Evolutionary conservation across 2,113 vertebrate genomes (phyloP), one percentile per base, ranked within the genome.

Genomic region (Strigops habroptila): DNA sequence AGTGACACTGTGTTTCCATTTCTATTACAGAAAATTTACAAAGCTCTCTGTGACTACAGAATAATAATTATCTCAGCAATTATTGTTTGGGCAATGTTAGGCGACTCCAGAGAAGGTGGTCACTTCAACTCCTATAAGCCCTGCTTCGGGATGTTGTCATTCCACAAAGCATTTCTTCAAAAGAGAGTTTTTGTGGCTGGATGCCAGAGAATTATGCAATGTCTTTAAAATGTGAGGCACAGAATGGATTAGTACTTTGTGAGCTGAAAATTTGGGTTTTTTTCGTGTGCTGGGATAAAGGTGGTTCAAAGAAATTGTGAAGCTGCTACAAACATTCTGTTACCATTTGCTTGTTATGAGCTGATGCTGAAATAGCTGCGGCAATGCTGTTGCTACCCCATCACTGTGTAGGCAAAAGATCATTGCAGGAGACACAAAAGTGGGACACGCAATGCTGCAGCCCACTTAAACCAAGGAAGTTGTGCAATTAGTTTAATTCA

Each of bases 401-500:
- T 48, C 55, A 14, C 41, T n/a, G 65, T 64, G 76, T 83, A 75
- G 86, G 96, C 88, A 96, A 93, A 82, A 76, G 65, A 83, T 86
- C 71, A 25, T 35, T 44, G 52, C 73, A 71, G 64, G 69, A 93
- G 90, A 46, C 43, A 73, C 0, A 0, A 82, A 95, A 95, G 78
- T 92, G 79, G 94, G 94, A 82, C 94, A 95, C 57, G 48, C 0
- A 0, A n/a, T 73, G 63, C 82, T 92, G 80, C 82, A 96, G 80
- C 88, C 82, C 76, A 83, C 73, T 95, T 91, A 64, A 94, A 44
- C 52, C 0, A 0, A 84, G 70, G 82, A 96, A 92, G 73, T 46
- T 69, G 55, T 93, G 91, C 80, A 86, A 96, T 93, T 97, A 95
- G 77, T 86, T 92, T 60, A 60, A 95, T 82, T 94, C 80, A 71